phyloP scores from a whole-genome alignment of 2,113 vertebrate genomes.

The Melanostigma gelatinosum region DNA sequence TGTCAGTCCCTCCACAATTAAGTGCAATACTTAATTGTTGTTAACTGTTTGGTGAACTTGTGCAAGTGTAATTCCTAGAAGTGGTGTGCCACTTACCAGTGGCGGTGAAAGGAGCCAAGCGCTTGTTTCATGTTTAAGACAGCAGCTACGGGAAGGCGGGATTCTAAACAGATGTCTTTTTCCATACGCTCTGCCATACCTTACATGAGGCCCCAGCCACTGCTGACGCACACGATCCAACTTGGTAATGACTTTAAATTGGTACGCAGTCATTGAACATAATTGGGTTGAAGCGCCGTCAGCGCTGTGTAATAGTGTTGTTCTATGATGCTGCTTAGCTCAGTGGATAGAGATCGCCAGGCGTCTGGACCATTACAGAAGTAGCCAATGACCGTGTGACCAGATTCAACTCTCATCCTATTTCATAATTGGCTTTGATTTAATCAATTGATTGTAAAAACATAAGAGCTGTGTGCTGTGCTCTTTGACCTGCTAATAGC shows the following conservation, averaged over 20 bases:
- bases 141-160: constrained; percentile 35
- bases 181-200: constrained; percentile 75
- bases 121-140: constrained; percentile 63
- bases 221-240: constrained; percentile 72
- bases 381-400: constrained; percentile 13
- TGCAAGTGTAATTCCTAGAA: constrained; percentile 66
- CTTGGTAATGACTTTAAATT: constrained; percentile 66
- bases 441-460: background rate
- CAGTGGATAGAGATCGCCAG: constrained; percentile 16
- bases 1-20: too few species aligned
- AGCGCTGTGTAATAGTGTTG: constrained; percentile 35
- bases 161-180: constrained; percentile 77
- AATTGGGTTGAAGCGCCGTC: constrained; percentile 45
- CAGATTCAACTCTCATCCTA: background rate
- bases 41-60: constrained; percentile 52
- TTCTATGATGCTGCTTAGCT: constrained; percentile 40
- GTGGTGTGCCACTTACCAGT: constrained; percentile 58
- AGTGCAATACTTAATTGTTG: too few species aligned
- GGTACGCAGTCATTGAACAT: constrained; percentile 47
- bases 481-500: background rate
- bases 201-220: constrained; percentile 59
- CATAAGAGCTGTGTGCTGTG: background rate
- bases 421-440: background rate
- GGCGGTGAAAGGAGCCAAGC: constrained; percentile 63
- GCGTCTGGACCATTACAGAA: constrained; percentile 28